Percentiles rank a stretch among this genome's conserved stretches.
These are phyloP conservation scores for Anser brachyrhynchus DNA, from an alignment of 2,113 vertebrate species.

Conservation along the genomic window DNA sequence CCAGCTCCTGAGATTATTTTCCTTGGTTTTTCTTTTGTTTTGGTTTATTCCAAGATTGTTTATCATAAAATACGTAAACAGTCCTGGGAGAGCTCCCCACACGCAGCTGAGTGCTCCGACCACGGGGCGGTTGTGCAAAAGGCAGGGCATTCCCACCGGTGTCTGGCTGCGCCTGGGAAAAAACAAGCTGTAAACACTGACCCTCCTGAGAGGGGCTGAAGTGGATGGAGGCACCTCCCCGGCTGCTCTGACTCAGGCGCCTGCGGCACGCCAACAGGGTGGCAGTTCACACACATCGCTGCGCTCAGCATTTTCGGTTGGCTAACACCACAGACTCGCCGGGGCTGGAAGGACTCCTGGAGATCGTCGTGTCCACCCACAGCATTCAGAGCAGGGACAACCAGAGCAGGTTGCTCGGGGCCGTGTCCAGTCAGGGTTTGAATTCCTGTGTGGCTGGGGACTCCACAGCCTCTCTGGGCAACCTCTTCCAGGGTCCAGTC, in stretches of 20 bases:
- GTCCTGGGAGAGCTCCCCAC: not conserved
- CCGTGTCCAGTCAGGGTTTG: not conserved
- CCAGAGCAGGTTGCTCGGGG: not conserved
- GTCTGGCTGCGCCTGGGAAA: not conserved
- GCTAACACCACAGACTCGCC: not conserved
- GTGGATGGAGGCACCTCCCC: not conserved
- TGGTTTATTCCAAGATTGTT: not conserved
- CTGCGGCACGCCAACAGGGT: not conserved
- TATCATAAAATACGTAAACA: not conserved
- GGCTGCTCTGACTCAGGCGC: not conserved
- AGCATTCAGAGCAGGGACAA: not conserved
- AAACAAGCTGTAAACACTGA: not conserved
- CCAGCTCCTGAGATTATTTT: not conserved
- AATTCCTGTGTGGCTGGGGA: not conserved
- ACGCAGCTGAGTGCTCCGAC: not conserved
- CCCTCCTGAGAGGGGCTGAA: not conserved
- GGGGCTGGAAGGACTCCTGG: not conserved
- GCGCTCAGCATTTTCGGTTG: not conserved
- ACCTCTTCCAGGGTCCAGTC: not conserved
- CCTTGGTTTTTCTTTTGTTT: not conserved
- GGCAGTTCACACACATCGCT: not conserved
- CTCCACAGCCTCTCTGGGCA: not conserved
- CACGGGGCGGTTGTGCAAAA: not conserved
- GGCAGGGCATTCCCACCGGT: not conserved
- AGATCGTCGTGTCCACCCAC: not conserved